Percentiles rank a stretch among this genome's conserved stretches.
Conservation (phyloP, 2,888 invertebrate genomes). For the Eilema sororculum region DNA sequence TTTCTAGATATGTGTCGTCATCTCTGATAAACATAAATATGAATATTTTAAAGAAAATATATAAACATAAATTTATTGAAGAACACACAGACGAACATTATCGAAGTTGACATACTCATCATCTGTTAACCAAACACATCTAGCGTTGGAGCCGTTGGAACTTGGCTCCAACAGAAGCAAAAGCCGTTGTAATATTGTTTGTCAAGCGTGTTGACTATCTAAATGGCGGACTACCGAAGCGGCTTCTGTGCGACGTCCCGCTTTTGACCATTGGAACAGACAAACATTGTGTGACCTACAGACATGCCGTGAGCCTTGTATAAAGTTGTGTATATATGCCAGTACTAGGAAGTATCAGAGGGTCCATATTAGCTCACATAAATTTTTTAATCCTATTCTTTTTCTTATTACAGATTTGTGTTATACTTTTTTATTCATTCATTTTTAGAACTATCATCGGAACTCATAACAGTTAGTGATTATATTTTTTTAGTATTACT, state of each 20-base stretch:
- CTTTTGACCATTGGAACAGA: conserved; percentile 16
- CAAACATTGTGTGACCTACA: conserved; percentile 25
- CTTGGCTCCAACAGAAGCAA: neutral
- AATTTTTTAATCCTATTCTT: too few relatives aligned
- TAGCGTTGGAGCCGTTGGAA: neutral
- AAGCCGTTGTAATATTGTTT: conserved; percentile 17
- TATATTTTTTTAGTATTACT: too few relatives aligned
- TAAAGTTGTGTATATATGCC: conserved; percentile 10
- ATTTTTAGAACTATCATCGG: too few relatives aligned
- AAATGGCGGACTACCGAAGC: conserved; percentile 17
- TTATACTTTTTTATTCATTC: too few relatives aligned
- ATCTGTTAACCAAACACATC: conserved; percentile 8
- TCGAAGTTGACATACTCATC: neutral
- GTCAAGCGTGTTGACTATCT: conserved; percentile 18
- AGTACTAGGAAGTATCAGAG: neutral
- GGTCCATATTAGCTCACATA: too few relatives aligned
- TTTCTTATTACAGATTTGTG: too few relatives aligned
- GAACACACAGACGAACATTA: neutral
- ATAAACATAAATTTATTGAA: neutral
- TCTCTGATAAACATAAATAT: neutral
- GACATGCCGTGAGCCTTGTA: conserved; percentile 11
- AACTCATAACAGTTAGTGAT: too few relatives aligned
- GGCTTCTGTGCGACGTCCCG: conserved; percentile 20
- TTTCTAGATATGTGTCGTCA: too few relatives aligned
- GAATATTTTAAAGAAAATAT: neutral